These are phyloP conservation scores for Eilema depressum DNA, from an alignment of 2,888 invertebrate species.

Conservation along the genomic window DNA sequence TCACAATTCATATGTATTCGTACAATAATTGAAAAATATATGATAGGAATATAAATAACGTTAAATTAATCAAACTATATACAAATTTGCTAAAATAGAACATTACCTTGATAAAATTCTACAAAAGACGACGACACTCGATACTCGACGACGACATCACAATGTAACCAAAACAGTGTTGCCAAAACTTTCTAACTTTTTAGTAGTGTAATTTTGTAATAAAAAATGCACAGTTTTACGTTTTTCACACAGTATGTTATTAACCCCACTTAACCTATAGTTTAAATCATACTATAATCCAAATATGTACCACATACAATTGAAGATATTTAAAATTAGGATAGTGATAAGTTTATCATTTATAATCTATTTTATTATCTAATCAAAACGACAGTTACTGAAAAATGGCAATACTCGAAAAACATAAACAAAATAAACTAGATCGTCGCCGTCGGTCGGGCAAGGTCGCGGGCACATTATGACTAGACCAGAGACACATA, in stretches of 20 bases:
- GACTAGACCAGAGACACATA: no score
- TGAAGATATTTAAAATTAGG: background rate
- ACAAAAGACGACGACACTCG: slow-evolving; percentile 85
- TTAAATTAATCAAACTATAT: slow-evolving; percentile 21
- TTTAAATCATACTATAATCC: no score
- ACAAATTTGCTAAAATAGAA: slow-evolving; percentile 36
- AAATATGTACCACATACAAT: background rate
- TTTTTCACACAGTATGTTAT: background rate
- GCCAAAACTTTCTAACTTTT: slow-evolving; percentile 31
- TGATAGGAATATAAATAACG: slow-evolving; percentile 13
- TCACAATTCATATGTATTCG: slow-evolving; percentile 13
- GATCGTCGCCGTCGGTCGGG: no score
- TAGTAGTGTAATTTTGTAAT: background rate
- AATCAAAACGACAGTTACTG: background rate
- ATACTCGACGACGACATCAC: slow-evolving; percentile 85
- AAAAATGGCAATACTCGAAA: background rate
- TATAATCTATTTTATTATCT: background rate
- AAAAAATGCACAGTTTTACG: background rate
- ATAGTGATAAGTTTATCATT: background rate
- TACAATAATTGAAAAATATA: slow-evolving; percentile 3
- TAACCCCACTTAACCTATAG: background rate
- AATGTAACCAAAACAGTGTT: slow-evolving; percentile 59
- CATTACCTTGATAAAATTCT: slow-evolving; percentile 84
- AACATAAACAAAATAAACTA: background rate
- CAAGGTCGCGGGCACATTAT: no score